Base-by-base conservation (phyloP, 2,888 invertebrate species). In the Acronicta leporina region DNA sequence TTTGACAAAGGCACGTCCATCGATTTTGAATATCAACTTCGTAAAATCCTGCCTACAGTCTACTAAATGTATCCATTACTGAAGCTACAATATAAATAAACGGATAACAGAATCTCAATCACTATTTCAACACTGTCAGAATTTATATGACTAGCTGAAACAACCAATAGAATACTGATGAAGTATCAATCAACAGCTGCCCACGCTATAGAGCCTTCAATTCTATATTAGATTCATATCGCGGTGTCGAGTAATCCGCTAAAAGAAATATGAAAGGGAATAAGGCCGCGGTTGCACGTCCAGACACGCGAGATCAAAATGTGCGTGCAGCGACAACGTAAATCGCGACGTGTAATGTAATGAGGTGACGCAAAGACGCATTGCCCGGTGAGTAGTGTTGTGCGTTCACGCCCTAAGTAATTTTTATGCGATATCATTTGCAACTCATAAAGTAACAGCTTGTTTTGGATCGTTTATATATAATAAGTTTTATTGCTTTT, bases 331-430 rank as follows among this genome's bases (percentile, higher is more conserved):
- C 62, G 75, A 55, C 77, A 73, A 74, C 80, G 86, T 90, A 87
- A 87, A 88, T 90, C 86, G 84, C 70, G 63, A 78, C 73, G 77
- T 81, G 87, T 80, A 82, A 83, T 84, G 84, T 89, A 88, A 89
- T 88, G 88, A 88, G 87, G 86, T 85, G 89, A 81, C 79, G 78
- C 78, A 72, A 72, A 73, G 80, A 81, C 73, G 72, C 73, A 79
- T 77, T 59, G 63, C 72, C 74, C 68, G 63, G 70, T 54, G 80
- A 75, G 73, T 78, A 66, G 85, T 73, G 79, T 79, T 81, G 84
- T 72, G 83, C 77, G 73, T 71, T 67, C 53, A 65, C 81, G 80
- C 86, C 68, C 77, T 84, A 79, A 55, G 43, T 67, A 57, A 83
- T 88, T 73, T 75, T 77, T 68, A 75, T 77, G 52, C 48, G 66